These are phyloP conservation scores for Huso huso DNA, from an alignment of 2,797 vertebrate species.

Conservation along the genomic window DNA sequence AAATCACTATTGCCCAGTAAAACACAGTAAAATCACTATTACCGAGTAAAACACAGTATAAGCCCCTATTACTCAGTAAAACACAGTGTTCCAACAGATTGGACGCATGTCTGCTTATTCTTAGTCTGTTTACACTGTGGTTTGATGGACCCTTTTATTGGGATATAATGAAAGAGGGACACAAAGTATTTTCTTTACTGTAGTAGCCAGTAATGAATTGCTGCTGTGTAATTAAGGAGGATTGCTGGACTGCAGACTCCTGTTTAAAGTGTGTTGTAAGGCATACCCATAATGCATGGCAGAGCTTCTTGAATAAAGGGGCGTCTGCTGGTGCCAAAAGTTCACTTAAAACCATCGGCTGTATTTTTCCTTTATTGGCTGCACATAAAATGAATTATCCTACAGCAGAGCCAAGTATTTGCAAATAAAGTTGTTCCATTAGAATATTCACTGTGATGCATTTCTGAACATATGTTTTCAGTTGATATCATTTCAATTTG, in stretches of 20 bases:
- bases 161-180: neutral
- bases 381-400: neutral
- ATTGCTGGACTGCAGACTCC: neutral
- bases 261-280: neutral
- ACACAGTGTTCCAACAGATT: conserved; percentile 16
- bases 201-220: too few relatives aligned
- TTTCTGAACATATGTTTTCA: too few relatives aligned
- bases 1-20: conserved; percentile 38
- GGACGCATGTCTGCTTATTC: conserved; percentile 8
- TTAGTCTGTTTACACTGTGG: conserved; percentile 1
- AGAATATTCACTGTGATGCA: neutral
- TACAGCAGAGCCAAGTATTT: neutral
- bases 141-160: neutral
- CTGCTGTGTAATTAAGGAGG: neutral
- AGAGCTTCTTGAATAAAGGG: neutral
- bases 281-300: neutral
- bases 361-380: neutral
- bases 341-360: neutral
- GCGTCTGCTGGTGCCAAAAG: neutral
- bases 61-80: too few relatives aligned
- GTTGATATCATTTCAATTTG: too few relatives aligned
- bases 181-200: neutral
- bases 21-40: too few relatives aligned
- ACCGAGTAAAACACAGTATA: too few relatives aligned
- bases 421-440: neutral